These are phyloP conservation scores for Larimichthys crocea DNA, from an alignment of 2,113 vertebrate genomes.

Conservation along the genomic window DNA sequence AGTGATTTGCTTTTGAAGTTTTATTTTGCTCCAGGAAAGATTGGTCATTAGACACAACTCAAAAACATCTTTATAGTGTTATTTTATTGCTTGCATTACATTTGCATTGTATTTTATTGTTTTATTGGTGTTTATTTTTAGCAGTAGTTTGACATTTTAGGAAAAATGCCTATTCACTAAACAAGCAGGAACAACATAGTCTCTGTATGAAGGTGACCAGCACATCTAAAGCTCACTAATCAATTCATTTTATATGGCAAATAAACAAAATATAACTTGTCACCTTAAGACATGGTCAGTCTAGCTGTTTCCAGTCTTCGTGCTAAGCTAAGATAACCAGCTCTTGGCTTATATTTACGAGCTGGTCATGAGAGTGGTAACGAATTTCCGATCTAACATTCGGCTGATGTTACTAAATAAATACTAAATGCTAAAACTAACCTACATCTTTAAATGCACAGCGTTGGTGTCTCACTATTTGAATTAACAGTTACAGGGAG, in stretches of 20 bases:
- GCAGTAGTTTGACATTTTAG: too few species aligned
- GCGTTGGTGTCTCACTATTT: background rate
- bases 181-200: too few species aligned
- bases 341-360: background rate
- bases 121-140: background rate
- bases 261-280: background rate
- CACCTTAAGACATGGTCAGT: background rate
- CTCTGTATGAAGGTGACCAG: background rate
- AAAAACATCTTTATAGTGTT: background rate
- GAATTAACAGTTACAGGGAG: background rate
- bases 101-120: background rate
- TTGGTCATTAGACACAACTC: background rate
- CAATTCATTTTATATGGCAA: background rate
- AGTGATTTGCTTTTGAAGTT: slow-evolving; percentile 8
- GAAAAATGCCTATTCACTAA: too few species aligned
- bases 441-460: too few species aligned
- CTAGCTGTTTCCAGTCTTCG: background rate
- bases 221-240: background rate
- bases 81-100: background rate
- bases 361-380: background rate
- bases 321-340: background rate
- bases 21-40: slow-evolving; percentile 8
- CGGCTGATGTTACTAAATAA: too few species aligned
- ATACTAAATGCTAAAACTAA: too few species aligned
- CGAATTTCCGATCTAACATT: background rate